Base-by-base conservation (phyloP, 2,113 vertebrate genomes). In the Ancistrus triradiatus region DNA sequence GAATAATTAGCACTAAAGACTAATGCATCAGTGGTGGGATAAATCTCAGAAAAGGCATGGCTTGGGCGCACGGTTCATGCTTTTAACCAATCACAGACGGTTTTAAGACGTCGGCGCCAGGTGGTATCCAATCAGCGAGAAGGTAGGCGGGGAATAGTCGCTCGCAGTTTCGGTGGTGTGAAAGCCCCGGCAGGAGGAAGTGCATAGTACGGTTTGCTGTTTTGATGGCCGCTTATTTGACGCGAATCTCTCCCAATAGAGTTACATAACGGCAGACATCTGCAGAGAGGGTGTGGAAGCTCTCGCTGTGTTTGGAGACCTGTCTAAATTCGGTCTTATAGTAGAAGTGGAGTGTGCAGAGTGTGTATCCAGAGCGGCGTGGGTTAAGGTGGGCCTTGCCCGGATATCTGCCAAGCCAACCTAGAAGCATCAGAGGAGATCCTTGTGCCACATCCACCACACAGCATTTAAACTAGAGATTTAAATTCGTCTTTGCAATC, bases 321-420 rank as follows among this genome's bases (percentile, higher is more conserved):
- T 55, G 24, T 38, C 1, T 13, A 15, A 14, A 25, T 1, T 22
- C 11, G 6, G 14, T 42, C 11, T 14, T 42, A n/a, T 31, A 38
- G 14, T 2, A 40, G 18, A 37, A 40, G 6, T 25, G 42, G 52
- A 38, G 59, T 68, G 63, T 53, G 66, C 31, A 17, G 15, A 28
- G 52, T 38, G 24, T 64, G 31, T 46, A 60, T 28, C 65, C 25
- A 67, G 70, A 70, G 27, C 63, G 14, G 74, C 33, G 77, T 24
- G 74, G 68, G 64, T 62, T 64, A 61, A 74, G 74, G 72, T 77
- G 81, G 81, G 81, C 81, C 85, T 83, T 77, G 46, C 74, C 75
- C 73, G 69, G 71, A 61, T 71, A 73, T 81, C 74, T 77, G 74
- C 63, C 55, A 67, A 59, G 81, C 50, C 68, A 75, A 81, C 38